Evolutionary conservation across 1,140 invertebrate genomes (phyloP).

Genomic region (Brachionus manjavacas): DNA sequence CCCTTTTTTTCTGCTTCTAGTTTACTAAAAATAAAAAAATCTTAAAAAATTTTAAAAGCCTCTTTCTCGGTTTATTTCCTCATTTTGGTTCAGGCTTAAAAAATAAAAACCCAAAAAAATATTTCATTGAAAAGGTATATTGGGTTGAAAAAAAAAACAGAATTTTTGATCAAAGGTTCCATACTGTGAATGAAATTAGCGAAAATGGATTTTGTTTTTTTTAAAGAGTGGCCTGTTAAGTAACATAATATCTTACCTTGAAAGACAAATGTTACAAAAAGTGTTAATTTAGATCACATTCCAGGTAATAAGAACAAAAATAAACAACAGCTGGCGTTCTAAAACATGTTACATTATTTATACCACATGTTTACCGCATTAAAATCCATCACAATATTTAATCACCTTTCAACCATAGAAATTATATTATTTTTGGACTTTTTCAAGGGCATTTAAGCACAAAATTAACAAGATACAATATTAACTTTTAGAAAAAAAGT

Average conservation of each 20-base stretch:
- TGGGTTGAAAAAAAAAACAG: too few species aligned
- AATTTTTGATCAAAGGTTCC: neutral
- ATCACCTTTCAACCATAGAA: neutral
- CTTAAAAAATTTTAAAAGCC: too few species aligned
- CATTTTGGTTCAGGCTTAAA: too few species aligned
- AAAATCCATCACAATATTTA: neutral
- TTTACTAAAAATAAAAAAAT: too few species aligned
- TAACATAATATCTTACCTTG: neutral
- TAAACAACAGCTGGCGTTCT: neutral
- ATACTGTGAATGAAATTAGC: neutral
- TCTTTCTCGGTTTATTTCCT: too few species aligned
- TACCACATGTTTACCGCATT: neutral
- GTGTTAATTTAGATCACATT: neutral
- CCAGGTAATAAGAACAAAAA: neutral
- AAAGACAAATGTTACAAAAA: neutral
- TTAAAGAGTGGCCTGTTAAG: neutral
- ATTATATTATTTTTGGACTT: neutral
- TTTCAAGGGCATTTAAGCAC: too few species aligned
- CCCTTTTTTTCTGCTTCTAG: too few species aligned
- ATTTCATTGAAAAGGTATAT: too few species aligned
- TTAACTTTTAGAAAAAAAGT: neutral
- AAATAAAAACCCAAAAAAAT: too few species aligned
- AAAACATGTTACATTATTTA: constrained; percentile 1
- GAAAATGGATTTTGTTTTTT: neutral
- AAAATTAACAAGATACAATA: neutral